Conservation (phyloP, 2,113 vertebrate species). For the Raja brachyura region DNA sequence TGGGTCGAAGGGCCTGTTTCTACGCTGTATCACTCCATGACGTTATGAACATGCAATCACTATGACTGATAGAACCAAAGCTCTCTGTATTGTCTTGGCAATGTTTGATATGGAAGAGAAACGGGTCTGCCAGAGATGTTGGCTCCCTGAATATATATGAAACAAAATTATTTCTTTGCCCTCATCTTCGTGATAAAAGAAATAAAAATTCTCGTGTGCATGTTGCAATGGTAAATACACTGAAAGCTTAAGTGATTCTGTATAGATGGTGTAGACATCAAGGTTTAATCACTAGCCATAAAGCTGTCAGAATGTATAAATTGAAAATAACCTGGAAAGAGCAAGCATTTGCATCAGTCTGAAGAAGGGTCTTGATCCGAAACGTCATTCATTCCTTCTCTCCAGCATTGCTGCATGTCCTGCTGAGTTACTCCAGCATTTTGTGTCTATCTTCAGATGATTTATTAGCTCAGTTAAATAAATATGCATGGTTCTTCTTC, state of each 20-base stretch:
- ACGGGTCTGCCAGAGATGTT: too few species aligned
- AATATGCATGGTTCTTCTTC: background rate
- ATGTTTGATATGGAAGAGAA: background rate
- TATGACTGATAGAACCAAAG: background rate
- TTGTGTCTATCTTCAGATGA: background rate
- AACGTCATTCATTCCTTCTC: too few species aligned
- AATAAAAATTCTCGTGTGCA: background rate
- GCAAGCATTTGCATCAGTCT: background rate
- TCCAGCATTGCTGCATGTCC: too few species aligned
- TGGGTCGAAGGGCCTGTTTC: too few species aligned
- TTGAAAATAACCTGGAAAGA: background rate
- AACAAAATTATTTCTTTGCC: background rate
- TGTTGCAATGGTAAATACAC: background rate
- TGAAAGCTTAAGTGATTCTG: background rate
- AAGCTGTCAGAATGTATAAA: background rate
- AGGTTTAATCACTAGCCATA: background rate
- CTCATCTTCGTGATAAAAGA: background rate
- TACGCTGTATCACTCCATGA: too few species aligned
- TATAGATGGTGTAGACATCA: background rate
- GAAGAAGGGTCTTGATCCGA: too few species aligned
- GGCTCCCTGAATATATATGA: background rate
- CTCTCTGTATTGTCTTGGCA: too few species aligned
- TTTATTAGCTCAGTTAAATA: slow-evolving; percentile 19
- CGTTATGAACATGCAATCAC: background rate
- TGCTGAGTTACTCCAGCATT: too few species aligned